phyloP scores from a whole-genome alignment of 2,888 invertebrate genomes.

The Miltochrista miniata region DNA sequence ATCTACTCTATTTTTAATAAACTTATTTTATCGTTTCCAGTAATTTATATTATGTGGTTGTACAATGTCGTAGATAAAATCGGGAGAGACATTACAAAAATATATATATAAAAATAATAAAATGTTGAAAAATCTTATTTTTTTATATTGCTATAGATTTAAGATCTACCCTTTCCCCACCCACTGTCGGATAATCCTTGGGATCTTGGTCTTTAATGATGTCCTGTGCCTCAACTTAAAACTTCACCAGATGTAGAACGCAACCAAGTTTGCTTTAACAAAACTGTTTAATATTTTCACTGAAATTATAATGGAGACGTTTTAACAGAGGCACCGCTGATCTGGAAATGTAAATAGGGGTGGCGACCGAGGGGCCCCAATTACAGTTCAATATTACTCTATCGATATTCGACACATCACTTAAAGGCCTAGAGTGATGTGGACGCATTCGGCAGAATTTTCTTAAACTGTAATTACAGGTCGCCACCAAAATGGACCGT shows the following conservation, averaged over 20 bases:
- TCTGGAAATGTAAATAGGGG: constrained; percentile 65
- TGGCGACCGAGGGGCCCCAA: constrained; percentile 74
- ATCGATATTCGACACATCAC: constrained; percentile 67
- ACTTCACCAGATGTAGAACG: constrained; percentile 39
- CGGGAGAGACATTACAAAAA: constrained; percentile 75
- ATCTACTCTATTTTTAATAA: constrained; percentile 81
- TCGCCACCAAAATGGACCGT: constrained; percentile 67
- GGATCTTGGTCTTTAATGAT: constrained; percentile 60
- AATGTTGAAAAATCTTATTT: constrained; percentile 73
- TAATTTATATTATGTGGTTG: constrained; percentile 82
- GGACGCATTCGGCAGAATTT: constrained; percentile 68
- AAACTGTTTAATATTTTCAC: background rate
- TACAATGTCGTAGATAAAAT: constrained; percentile 78
- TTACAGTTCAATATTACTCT: constrained; percentile 63
- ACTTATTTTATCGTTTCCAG: constrained; percentile 82
- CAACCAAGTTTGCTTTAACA: constrained; percentile 16
- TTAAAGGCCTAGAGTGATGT: constrained; percentile 81
- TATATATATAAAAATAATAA: constrained; percentile 73
- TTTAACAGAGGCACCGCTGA: constrained; percentile 52
- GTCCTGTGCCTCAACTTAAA: constrained; percentile 62
- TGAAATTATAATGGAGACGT: constrained; percentile 39
- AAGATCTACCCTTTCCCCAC: constrained; percentile 52
- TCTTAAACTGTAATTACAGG: constrained; percentile 64
- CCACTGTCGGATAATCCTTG: constrained; percentile 62
- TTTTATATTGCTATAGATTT: constrained; percentile 69